Evolutionary conservation across 2,888 invertebrate genomes (phyloP), one percentile per base, ranked within the genome.

Genomic region (Eristalis intricaria): DNA sequence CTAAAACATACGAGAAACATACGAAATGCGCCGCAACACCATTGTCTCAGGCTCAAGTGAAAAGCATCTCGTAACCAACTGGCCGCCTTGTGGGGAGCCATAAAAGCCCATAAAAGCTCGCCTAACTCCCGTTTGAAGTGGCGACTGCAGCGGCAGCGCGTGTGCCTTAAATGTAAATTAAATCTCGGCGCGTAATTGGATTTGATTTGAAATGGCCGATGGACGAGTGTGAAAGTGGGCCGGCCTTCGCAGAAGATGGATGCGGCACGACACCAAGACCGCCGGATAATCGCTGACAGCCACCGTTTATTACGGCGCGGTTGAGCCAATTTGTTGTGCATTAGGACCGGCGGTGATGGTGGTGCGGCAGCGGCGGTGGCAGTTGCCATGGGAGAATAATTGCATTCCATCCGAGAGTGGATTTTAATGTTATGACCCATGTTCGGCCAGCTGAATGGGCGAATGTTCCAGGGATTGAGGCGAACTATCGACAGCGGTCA

Each of bases 241-340:
- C 15, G 23, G 60, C 60, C 60, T 50, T 50, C 50, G 50, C 50
- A 50, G 19, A 50, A 50, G 50, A 50, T 50, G 50, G 50, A 50
- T 50, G 50, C 50, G 50, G 50, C 8, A 19, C 50, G 50, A 19
- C 43, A n/a, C 43, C 43, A 75, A 22, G 22, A 75, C 23, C 66
- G 56, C 66, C 68, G 35, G 60, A 22, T 71, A 78, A 78, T 78
- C 64, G 70, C 70, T 78, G 65, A 58, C 43, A 60, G 60, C 65
- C 40, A 60, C 23, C 79, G 56, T 60, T 73, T 13, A 65, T 66
- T 65, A 65, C 65, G 43, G n/a, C 19, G 50, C 50, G 50, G 50
- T 50, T n/a, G 22, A 40, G 32, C 71, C 65, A 29, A 79, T 71
- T 70, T 71, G 32, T 40, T 35, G 19, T 29, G 70, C 64, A 65